Percentiles rank a stretch among this genome's conserved stretches.
Conservation (phyloP, 2,797 vertebrate species). For the Scyliorhinus canicula region DNA sequence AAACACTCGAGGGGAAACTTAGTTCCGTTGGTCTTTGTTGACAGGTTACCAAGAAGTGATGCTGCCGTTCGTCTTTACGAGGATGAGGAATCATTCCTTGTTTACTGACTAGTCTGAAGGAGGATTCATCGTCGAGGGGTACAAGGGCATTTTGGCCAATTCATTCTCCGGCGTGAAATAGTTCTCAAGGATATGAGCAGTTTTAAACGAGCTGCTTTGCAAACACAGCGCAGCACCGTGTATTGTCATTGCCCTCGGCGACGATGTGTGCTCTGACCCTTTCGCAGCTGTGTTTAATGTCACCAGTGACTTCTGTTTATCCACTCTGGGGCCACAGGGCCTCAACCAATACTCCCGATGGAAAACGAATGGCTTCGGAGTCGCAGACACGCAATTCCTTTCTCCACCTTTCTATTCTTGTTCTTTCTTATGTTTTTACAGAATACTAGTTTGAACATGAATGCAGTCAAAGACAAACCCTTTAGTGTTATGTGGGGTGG, state of each 20-base stretch:
- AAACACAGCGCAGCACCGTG: background rate
- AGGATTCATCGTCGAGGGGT: too few relatives aligned
- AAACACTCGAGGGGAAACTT: background rate
- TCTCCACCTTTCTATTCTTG: background rate
- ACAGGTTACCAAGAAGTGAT: background rate
- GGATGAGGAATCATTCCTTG: background rate
- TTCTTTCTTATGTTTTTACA: background rate
- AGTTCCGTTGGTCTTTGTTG: background rate
- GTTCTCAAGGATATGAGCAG: background rate
- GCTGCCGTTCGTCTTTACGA: background rate
- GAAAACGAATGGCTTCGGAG: too few relatives aligned
- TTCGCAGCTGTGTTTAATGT: conserved; percentile 31
- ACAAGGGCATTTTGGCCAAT: too few relatives aligned
- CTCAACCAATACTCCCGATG: background rate
- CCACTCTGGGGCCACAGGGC: background rate
- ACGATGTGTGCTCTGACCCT: background rate
- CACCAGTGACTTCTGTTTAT: background rate
- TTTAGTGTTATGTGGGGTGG: too few relatives aligned
- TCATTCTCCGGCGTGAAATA: background rate
- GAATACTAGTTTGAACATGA: background rate
- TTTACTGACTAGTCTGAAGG: background rate
- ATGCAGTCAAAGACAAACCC: too few relatives aligned
- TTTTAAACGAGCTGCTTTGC: background rate
- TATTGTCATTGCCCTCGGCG: background rate
- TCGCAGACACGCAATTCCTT: too few relatives aligned